These are phyloP conservation scores for Glomeris marginata DNA, from an alignment of 2,888 invertebrate species.

Conservation along the genomic window DNA sequence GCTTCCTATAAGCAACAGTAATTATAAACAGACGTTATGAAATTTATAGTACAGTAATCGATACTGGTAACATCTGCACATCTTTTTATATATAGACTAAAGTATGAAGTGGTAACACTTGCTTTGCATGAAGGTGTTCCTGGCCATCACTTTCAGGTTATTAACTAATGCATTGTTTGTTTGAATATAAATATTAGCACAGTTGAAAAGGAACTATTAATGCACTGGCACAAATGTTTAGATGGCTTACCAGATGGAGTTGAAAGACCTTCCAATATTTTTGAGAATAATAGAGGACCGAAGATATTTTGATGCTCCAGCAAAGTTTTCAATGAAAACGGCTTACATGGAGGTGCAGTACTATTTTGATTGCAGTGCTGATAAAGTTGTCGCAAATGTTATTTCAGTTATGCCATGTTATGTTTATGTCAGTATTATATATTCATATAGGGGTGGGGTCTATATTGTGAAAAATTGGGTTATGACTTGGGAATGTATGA, in stretches of 20 bases:
- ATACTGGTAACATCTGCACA: too few species aligned
- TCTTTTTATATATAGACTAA: conserved; percentile 20
- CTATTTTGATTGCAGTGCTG: too few species aligned
- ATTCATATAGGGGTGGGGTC: conserved; percentile 25
- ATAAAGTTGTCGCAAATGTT: too few species aligned
- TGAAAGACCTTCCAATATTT: conserved; percentile 16
- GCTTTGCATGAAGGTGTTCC: conserved; percentile 30
- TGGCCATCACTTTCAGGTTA: conserved; percentile 30
- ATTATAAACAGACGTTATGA: conserved; percentile 14
- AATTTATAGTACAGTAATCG: too few species aligned
- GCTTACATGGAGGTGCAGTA: conserved; percentile 22
- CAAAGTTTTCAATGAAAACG: conserved; percentile 25
- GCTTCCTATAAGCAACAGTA: conserved; percentile 21
- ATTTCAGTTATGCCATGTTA: too few species aligned
- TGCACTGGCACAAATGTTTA: conserved; percentile 15
- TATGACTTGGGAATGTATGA: conserved; percentile 27
- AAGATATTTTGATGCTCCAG: conserved; percentile 23
- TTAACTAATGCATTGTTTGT: too few species aligned
- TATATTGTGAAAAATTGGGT: conserved; percentile 29
- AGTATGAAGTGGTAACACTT: conserved; percentile 27
- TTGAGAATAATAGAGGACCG: conserved; percentile 23
- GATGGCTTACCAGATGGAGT: too few species aligned
- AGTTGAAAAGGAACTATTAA: too few species aligned
- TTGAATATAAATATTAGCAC: too few species aligned
- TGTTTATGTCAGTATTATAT: too few species aligned